A percentile compares a stretch with the other conserved stretches of the same genome.
Conservation (phyloP, 2,113 vertebrate species). For the Ammospiza nelsoni region DNA sequence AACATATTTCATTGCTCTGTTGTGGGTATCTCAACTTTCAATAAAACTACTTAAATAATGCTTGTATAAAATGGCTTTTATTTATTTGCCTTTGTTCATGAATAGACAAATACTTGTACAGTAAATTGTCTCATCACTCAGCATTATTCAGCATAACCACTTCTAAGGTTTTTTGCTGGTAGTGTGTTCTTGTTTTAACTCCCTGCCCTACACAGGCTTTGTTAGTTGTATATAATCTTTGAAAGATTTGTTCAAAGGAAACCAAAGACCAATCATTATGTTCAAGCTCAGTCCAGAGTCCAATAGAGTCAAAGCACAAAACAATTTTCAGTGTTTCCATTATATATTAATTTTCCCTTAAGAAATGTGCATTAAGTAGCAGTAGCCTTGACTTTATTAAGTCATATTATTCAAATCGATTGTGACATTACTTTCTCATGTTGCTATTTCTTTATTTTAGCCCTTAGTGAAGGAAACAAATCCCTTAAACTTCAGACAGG, state of each 20-base stretch:
- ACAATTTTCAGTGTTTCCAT: not conserved
- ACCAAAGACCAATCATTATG: not conserved
- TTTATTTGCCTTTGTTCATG: not conserved
- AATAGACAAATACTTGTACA: not conserved
- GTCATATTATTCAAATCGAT: not conserved
- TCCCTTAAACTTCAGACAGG: not conserved
- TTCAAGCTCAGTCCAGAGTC: not conserved
- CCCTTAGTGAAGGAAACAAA: not conserved
- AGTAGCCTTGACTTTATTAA: not conserved
- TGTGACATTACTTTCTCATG: not conserved
- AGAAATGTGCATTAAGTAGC: not conserved
- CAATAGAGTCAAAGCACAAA: not conserved
- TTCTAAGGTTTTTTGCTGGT: not conserved
- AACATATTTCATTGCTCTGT: not conserved
- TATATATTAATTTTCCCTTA: not conserved
- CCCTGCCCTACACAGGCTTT: not conserved
- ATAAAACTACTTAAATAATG: not conserved
- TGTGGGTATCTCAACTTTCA: not conserved
- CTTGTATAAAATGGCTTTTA: not conserved
- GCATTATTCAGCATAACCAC: not conserved
- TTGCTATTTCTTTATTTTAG: not conserved
- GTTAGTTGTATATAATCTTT: not conserved
- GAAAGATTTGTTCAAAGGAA: not conserved
- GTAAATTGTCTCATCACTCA: not conserved
- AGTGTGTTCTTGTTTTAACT: not conserved